phyloP scores from a whole-genome alignment of 1,140 invertebrate species.

The Cheumatopsyche charites region DNA sequence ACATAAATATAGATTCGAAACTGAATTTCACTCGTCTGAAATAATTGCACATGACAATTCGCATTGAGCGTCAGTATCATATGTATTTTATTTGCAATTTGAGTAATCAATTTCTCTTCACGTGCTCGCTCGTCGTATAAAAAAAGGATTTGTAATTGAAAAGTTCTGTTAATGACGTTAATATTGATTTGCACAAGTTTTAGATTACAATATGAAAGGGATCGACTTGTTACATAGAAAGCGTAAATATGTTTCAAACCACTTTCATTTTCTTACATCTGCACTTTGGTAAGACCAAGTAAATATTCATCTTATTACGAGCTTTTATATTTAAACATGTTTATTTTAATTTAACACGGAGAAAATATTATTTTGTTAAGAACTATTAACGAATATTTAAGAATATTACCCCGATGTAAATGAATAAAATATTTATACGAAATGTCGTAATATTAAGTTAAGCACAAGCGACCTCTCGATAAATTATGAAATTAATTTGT shows the following conservation, averaged over 20 bases:
- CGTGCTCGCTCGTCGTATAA: neutral
- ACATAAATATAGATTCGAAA: neutral
- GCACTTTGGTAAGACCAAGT: neutral
- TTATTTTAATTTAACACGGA: too few species aligned
- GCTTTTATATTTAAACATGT: too few species aligned
- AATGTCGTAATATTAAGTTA: too few species aligned
- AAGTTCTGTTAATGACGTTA: neutral
- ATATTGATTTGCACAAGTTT: conserved; percentile 11
- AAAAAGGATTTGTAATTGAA: neutral
- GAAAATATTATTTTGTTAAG: too few species aligned
- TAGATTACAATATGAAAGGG: conserved; percentile 22
- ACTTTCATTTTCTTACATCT: conserved; percentile 25
- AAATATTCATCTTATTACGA: neutral
- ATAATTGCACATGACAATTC: neutral
- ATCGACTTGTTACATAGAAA: conserved; percentile 19
- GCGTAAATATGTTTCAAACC: conserved; percentile 22
- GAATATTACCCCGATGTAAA: too few species aligned
- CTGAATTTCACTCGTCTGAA: neutral
- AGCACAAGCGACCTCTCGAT: too few species aligned
- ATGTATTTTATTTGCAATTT: conserved; percentile 2
- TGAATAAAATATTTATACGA: too few species aligned
- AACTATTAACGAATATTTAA: too few species aligned
- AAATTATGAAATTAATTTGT: too few species aligned
- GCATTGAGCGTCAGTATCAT: conserved; percentile 9
- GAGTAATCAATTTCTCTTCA: neutral